phyloP scores from a whole-genome alignment of 1,140 invertebrate genomes.

The Chironomus striatipennis region DNA sequence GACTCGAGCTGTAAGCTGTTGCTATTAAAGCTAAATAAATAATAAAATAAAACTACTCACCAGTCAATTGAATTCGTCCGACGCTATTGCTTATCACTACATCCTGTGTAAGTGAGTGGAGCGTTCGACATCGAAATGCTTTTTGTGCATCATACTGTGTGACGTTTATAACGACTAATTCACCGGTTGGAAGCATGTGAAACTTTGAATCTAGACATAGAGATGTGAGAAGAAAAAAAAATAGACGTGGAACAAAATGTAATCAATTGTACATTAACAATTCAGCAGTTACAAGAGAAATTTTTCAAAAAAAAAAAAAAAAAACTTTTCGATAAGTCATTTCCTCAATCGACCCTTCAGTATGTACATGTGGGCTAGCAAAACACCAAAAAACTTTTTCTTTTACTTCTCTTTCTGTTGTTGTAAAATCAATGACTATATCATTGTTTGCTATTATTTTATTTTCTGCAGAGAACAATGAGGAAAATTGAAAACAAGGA shows the following conservation, averaged over 20 bases:
- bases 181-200: slow-evolving; percentile 66
- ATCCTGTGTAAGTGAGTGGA: slow-evolving; percentile 60
- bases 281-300: not conserved
- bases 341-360: too few species aligned
- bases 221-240: not conserved
- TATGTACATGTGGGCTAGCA: too few species aligned
- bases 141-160: slow-evolving; percentile 60
- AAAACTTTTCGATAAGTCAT: too few species aligned
- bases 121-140: slow-evolving; percentile 61
- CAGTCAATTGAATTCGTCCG: slow-evolving; percentile 60
- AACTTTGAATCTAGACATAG: slow-evolving; percentile 59
- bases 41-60: slow-evolving; percentile 40
- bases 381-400: too few species aligned
- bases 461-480: too few species aligned
- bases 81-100: slow-evolving; percentile 56
- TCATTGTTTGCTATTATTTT: too few species aligned
- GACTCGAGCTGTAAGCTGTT: not conserved
- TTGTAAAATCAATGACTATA: too few species aligned
- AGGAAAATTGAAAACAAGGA: too few species aligned
- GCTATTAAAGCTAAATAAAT: not conserved
- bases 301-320: not conserved
- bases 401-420: too few species aligned
- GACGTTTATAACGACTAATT: slow-evolving; percentile 64
- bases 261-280: slow-evolving; percentile 3
- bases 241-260: not conserved